Evolutionary conservation across 2,797 vertebrate species (phyloP).

Genomic region (Pelobates cultripes): DNA sequence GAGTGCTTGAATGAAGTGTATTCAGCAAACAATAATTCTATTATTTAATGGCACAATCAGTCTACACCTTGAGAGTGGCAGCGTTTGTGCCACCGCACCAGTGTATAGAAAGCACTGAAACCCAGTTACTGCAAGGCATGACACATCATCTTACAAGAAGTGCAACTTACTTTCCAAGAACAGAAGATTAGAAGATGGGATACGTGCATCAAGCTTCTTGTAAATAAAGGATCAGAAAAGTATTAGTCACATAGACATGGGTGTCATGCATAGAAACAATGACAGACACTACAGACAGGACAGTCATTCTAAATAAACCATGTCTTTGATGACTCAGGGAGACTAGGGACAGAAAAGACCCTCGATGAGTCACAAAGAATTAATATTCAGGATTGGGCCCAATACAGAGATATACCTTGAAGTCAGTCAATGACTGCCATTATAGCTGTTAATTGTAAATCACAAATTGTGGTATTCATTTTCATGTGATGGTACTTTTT

Average conservation of each 20-base stretch:
- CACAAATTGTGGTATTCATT: no score
- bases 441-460: no score
- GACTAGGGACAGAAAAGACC: no score
- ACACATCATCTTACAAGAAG: background rate
- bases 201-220: background rate
- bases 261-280: background rate
- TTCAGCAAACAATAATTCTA: background rate
- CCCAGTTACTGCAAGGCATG: background rate
- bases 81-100: background rate
- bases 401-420: no score
- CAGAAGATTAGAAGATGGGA: background rate
- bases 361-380: no score
- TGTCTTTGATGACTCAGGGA: no score
- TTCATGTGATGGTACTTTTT: no score
- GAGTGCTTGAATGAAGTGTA: background rate
- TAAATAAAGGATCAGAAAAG: no score
- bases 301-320: background rate
- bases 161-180: background rate
- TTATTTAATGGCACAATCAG: background rate
- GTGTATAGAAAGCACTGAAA: background rate
- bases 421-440: no score
- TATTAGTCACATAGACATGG: no score
- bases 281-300: background rate
- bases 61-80: background rate
- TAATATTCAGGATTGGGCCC: no score